Base-by-base conservation (phyloP, 2,888 invertebrate genomes). In the Drosophila imparisetae region DNA sequence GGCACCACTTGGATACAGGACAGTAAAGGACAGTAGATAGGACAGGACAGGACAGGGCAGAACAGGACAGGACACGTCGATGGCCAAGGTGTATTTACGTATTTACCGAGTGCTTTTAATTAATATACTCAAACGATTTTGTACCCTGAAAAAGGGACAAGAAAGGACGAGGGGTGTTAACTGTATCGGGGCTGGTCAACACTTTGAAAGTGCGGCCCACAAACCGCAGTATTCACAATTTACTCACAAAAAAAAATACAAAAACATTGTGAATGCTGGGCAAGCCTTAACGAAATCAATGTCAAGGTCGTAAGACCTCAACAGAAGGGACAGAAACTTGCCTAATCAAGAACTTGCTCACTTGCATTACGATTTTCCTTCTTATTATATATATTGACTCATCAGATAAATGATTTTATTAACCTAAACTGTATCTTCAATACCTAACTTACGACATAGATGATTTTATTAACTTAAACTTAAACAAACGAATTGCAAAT, bases 61-160 rank as follows among this genome's bases (percentile, higher is more conserved):
- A 15, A 27, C 13, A 42, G 48, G 2, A 24, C 15, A 48, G 24
- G n/a, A 42, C 32, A 13, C 66, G 62, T 49, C 52, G 30, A 66
- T 53, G 49, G 48, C 24, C 45, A 48, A 50, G 27, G 29, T 58
- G 24, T 54, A 27, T 54, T 54, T 54, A 34, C 55, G 66, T 81
- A 72, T 78, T 83, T 83, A 58, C 81, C 72, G 72, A 89, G 72
- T 74, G 84, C 86, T 86, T 84, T 89, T 85, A 85, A 85, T 85
- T 85, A 85, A 85, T 89, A 86, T 83, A 89, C 84, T 86, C 86
- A 89, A 83, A 86, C 79, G 81, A 89, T 86, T 85, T 83, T 79
- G 83, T 88, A 5, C 53, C 40, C 42, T 11, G 24, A 36, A 38
- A 55, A 40, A n/a, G 21, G 5, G 38, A 29, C 1, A n/a, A 18